These are phyloP conservation scores for Cephus cinctus DNA, from an alignment of 1,140 invertebrate species.

Conservation along the genomic window DNA sequence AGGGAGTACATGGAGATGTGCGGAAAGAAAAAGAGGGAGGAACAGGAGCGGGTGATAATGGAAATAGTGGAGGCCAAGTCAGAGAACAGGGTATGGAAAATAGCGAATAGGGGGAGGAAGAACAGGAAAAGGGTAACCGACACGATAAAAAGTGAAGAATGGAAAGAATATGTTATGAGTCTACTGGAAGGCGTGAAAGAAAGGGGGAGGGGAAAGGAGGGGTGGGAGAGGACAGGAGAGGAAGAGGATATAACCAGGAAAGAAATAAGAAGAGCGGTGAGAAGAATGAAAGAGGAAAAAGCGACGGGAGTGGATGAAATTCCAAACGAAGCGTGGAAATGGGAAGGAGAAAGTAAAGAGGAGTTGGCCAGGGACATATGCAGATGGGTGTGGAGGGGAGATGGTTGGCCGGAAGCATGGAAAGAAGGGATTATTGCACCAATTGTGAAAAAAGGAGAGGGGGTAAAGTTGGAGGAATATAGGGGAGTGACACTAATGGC, in stretches of 20 bases:
- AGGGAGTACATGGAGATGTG: background rate
- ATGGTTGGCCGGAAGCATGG: background rate
- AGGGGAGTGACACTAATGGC: conserved; percentile 25
- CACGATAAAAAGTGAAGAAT: background rate
- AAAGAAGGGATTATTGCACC: conserved; percentile 9
- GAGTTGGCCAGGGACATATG: background rate
- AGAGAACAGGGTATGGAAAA: no score
- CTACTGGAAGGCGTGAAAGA: background rate
- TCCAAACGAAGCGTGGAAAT: background rate
- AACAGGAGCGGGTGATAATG: no score
- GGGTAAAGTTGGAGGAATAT: conserved; percentile 21
- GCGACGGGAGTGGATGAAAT: background rate
- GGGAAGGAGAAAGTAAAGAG: background rate
- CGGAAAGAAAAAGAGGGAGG: background rate
- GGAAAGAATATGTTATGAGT: background rate
- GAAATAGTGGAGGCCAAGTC: no score
- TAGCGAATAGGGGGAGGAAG: background rate
- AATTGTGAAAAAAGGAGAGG: conserved; percentile 20
- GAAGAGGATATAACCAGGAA: background rate
- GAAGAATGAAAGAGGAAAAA: background rate
- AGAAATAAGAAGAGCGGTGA: background rate
- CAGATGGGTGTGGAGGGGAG: background rate
- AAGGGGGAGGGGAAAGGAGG: background rate
- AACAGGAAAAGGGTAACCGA: background rate
- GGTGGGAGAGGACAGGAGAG: background rate